Base-by-base conservation (phyloP, 1,140 invertebrate genomes). In the Rhyacophila brunnea region DNA sequence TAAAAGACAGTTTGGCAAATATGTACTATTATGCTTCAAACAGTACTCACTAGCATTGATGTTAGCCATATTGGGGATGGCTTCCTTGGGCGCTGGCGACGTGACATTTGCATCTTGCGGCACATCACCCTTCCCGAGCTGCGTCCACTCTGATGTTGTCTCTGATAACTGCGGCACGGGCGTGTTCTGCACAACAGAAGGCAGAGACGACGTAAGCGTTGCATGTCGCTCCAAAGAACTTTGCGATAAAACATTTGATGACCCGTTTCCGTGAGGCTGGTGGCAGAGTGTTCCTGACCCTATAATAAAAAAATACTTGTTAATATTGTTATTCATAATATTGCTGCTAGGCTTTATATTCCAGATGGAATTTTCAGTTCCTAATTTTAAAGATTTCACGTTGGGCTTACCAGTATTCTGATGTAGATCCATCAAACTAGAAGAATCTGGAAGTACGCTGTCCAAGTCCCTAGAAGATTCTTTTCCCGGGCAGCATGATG, bases 391-490 rank as follows among this genome's bases (percentile, higher is more conserved):
- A n/a, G 5, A 17, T 44, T 48, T 9, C 3, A 54, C 17, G 11
- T 44, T 9, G 36, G 53, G 58, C 13, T 46, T 46, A 53, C 64
- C 60, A n/a, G 60, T 60, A 46, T 63, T 75, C 62, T 75, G 73
- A 70, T 87, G 80, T 66, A 90, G 83, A 70, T 91, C 89, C 64
- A 86, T 83, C 58, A 92, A 82, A 73, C 89, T 91, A 63, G 88
- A 90, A 11, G 88, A 87, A 73, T 92, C 89, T 1, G 89, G 86
- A 34, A 91, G 82, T 35, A 91, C 88, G 49, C 89, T 91, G 73
- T 91, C 89, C 18, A 88, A 77, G 79, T 91, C 89, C 46, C 87
- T 84, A 40, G 87, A 90, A 60, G 89, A 90, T 80, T 91, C 88
- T 72, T 91, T 89, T 14, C 89, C 88, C 48, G 88, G 86, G 67